Evolutionary conservation across 2,113 vertebrate species (phyloP).

Genomic region (Cebus imitator): DNA sequence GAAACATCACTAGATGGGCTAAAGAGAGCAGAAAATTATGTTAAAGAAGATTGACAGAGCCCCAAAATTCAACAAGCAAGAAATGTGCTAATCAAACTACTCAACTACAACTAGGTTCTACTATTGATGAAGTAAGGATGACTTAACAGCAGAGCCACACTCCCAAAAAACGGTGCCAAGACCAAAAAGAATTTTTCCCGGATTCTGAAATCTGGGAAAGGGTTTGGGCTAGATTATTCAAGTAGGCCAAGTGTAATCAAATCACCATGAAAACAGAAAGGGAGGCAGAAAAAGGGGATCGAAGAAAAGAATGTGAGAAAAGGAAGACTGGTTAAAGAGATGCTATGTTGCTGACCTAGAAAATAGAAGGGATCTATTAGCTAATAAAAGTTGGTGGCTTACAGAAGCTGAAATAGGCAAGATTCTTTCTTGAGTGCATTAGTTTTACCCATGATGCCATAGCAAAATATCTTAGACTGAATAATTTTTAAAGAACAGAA

Average conservation of each 20-base stretch:
- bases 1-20: background rate
- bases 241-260: background rate
- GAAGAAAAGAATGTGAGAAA: background rate
- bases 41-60: background rate
- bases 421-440: background rate
- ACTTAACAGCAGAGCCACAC: background rate
- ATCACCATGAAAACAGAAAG: background rate
- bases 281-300: background rate
- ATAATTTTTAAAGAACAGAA: background rate
- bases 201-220: background rate
- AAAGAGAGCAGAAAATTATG: background rate
- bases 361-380: background rate
- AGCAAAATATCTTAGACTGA: background rate
- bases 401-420: background rate
- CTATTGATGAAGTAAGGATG: background rate
- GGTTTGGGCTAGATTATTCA: background rate
- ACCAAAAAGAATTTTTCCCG: background rate
- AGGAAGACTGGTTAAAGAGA: background rate
- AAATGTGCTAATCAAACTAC: background rate
- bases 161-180: background rate
- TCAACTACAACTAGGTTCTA: background rate
- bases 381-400: background rate
- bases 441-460: background rate
- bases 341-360: background rate
- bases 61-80: background rate